Evolutionary conservation across 1,140 invertebrate species (phyloP), one percentile per base, ranked within the genome.

Genomic region (Lepidurus arcticus): DNA sequence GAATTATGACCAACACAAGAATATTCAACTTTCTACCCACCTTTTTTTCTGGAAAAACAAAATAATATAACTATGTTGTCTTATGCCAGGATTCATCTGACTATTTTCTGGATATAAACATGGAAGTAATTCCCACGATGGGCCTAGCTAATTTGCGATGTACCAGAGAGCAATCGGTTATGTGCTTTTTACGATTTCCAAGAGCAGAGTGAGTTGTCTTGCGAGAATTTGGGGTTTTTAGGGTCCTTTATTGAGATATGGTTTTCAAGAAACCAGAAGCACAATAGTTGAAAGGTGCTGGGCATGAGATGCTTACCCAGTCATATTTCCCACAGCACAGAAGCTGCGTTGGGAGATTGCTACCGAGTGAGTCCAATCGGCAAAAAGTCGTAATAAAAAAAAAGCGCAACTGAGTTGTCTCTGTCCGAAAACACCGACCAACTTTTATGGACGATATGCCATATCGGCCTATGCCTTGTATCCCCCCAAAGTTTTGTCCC

Each of bases 281-380:
- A n/a, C 53, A 13, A 65, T n/a, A 65, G 53, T 65, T 65, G 53
- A 16, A 65, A 65, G 53, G 53, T 65, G 53, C 9, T 65, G 53
- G 53, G 53, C 53, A 65, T 65, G 53, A 65, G 53, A 65, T 65
- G 53, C 16, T 65, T n/a, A 65, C 53, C 53, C 53, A 65, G 53
- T 65, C 53, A 65, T 65, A 65, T 65, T 65, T 65, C 53, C 53
- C 53, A 65, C 53, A 65, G 53, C 53, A 65, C 53, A 16, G 53
- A 65, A 65, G 53, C 53, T 65, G 21, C 53, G 53, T 16, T 13
- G 53, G 53, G 53, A 65, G 16, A 65, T 65, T 65, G 53, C 53
- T 65, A 65, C 53, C 53, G 53, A 65, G 53, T 65, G 53, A 65
- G 53, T 65, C 53, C 53, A 65, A 65, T 65, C 53, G 53, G 53